Percentiles rank a stretch among this genome's conserved stretches.
Evolutionary conservation across 2,797 vertebrate species (phyloP).

Genomic region (Picus viridis): DNA sequence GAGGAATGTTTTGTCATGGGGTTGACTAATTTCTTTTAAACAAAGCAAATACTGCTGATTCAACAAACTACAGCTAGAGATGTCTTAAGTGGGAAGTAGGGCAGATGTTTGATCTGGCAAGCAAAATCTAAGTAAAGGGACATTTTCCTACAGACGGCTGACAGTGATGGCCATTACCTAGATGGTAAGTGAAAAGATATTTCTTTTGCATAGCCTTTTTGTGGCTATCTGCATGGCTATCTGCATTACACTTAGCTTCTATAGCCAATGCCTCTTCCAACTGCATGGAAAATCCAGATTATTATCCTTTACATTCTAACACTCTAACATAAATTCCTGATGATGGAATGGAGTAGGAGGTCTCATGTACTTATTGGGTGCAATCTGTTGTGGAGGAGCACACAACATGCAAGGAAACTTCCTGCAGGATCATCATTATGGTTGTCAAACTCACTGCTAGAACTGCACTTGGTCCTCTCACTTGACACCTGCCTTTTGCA

Average conservation of each 20-base stretch:
- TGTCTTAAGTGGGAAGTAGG: neutral
- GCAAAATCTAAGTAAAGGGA: neutral
- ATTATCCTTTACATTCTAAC: neutral
- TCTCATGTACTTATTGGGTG: neutral
- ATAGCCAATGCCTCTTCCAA: neutral
- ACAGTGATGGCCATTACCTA: neutral
- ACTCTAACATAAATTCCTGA: neutral
- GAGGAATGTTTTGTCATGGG: conserved; percentile 25
- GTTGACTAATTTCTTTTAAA: conserved; percentile 24
- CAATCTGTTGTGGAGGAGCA: neutral
- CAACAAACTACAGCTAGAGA: neutral
- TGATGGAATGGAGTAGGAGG: neutral
- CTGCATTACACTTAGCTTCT: neutral
- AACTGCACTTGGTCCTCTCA: neutral
- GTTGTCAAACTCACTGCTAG: neutral
- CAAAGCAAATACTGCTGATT: conserved; percentile 22
- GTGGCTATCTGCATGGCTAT: neutral
- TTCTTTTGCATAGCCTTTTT: neutral
- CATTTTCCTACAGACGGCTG: neutral
- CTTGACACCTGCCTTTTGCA: neutral
- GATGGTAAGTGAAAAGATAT: neutral
- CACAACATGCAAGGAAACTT: neutral
- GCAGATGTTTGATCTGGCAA: neutral
- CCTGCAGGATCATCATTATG: neutral
- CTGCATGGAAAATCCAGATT: neutral